A percentile compares a stretch with the other conserved stretches of the same genome.
Evolutionary conservation across 2,888 invertebrate species (phyloP).

Genomic region (Sarcophaga rosellei): DNA sequence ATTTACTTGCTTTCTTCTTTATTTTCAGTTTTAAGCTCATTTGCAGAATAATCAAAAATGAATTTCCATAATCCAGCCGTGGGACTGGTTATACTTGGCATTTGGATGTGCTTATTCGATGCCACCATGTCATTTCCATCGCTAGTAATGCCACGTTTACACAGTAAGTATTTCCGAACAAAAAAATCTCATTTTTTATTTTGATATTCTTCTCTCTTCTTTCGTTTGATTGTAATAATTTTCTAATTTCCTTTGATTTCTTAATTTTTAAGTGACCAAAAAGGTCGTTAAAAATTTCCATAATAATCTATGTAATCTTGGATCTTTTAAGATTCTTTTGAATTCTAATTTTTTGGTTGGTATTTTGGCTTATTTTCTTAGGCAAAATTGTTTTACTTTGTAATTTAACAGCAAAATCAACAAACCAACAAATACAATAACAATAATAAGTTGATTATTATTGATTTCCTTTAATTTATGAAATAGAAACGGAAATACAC

Average conservation of each 20-base stretch:
- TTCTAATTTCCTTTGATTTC: not conserved
- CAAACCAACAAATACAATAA: not conserved
- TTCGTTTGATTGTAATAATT: conserved; percentile 16
- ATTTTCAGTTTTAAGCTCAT: conserved; percentile 39
- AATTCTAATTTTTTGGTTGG: not conserved
- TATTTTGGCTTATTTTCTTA: not conserved
- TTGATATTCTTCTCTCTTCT: not conserved
- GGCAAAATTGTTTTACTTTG: not conserved
- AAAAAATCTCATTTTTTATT: not conserved
- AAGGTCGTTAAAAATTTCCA: conserved; percentile 7
- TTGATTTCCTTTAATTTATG: conserved; percentile 43
- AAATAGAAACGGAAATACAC: not conserved
- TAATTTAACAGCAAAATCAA: not conserved
- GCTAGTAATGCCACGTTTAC: conserved; percentile 63
- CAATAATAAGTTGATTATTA: conserved; percentile 23
- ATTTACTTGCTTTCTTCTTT: not conserved
- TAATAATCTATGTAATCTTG: conserved; percentile 7
- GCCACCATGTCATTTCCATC: conserved; percentile 53
- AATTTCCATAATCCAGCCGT: conserved; percentile 57
- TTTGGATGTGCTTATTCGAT: conserved; percentile 55
- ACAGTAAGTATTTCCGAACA: conserved; percentile 59
- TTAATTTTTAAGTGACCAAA: conserved; percentile 12
- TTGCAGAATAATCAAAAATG: conserved; percentile 48
- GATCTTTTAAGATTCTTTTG: not conserved
- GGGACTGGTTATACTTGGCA: conserved; percentile 35